These are phyloP conservation scores for Nephrotoma appendiculata DNA, from an alignment of 2,888 invertebrate species.

Conservation along the genomic window DNA sequence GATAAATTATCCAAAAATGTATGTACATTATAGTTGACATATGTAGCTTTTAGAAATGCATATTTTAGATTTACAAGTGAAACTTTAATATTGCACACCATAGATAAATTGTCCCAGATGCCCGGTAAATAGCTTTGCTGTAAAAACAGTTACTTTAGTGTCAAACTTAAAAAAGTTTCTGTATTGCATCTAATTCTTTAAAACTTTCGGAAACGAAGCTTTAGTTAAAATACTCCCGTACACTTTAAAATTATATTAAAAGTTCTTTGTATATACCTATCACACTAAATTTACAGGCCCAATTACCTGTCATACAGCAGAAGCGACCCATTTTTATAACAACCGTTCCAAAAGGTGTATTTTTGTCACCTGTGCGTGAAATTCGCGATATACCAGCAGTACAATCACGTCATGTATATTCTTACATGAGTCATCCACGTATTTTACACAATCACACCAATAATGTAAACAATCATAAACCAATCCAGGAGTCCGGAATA, in stretches of 20 bases:
- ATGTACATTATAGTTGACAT: constrained; percentile 4
- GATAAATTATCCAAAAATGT: constrained; percentile 25
- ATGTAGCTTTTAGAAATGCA: background rate
- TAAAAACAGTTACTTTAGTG: too few relatives aligned
- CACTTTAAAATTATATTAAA: background rate
- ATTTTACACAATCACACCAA: constrained; percentile 17
- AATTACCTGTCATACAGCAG: constrained; percentile 6
- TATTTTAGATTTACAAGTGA: background rate
- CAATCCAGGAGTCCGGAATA: background rate
- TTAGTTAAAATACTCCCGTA: too few relatives aligned
- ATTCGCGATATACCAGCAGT: constrained; percentile 36
- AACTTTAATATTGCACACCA: too few relatives aligned
- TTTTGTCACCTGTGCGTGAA: constrained; percentile 63
- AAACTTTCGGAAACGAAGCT: too few relatives aligned
- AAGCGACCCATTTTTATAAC: constrained; percentile 57
- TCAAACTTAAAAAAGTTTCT: too few relatives aligned
- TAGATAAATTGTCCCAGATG: too few relatives aligned
- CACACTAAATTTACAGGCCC: background rate
- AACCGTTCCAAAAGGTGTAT: constrained; percentile 65
- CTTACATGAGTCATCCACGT: constrained; percentile 48
- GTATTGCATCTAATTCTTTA: too few relatives aligned
- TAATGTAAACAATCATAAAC: constrained; percentile 1
- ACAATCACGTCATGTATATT: constrained; percentile 38
- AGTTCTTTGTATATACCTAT: background rate
- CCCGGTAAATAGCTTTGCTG: too few relatives aligned